These are phyloP conservation scores for Pelecanus crispus DNA, from an alignment of 2,113 vertebrate species.

Conservation along the genomic window DNA sequence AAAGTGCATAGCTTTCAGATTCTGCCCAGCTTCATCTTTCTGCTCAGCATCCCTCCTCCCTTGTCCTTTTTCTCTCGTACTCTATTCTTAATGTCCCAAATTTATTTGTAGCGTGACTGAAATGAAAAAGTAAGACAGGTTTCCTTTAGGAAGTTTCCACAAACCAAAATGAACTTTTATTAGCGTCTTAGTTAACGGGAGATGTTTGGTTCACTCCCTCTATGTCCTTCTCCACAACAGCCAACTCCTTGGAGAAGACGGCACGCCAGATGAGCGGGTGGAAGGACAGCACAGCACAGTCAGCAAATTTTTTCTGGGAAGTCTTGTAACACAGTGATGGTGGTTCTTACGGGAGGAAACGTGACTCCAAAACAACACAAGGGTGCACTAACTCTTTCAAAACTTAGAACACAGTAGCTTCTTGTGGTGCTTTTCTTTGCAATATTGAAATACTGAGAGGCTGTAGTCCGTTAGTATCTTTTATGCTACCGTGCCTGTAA, in stretches of 20 bases:
- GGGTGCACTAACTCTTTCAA: neutral
- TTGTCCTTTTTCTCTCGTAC: neutral
- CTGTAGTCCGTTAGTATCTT: neutral
- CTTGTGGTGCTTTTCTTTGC: neutral
- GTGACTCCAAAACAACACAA: neutral
- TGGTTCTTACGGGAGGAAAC: neutral
- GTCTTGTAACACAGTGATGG: neutral
- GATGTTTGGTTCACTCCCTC: neutral
- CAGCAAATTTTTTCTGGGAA: neutral
- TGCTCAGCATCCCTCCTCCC: neutral
- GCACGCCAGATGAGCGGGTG: too few relatives aligned
- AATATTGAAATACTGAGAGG: neutral
- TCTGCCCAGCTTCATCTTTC: neutral
- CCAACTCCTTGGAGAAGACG: neutral
- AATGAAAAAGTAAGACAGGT: neutral
- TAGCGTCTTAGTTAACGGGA: neutral
- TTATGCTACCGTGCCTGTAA: neutral
- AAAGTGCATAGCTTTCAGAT: neutral
- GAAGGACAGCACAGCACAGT: neutral
- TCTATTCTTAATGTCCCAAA: neutral
- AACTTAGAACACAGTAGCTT: neutral
- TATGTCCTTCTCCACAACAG: neutral
- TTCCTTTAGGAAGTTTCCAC: neutral
- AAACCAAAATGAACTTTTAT: neutral
- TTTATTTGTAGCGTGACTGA: neutral